Conservation (phyloP, 2,113 vertebrate species). For the Petrocephalus microphthalmus region DNA sequence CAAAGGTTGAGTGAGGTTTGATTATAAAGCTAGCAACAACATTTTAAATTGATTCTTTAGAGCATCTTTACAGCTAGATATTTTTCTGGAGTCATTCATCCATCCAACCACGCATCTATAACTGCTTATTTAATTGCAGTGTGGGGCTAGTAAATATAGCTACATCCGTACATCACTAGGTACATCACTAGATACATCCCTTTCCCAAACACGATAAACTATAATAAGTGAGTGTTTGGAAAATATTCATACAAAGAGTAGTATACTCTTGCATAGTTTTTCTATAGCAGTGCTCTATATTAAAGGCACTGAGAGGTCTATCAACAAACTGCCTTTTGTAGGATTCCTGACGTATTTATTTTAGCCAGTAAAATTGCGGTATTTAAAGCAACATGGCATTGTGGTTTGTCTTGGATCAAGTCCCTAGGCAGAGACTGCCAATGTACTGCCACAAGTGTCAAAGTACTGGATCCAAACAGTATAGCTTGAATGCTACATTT, state of each 20-base stretch:
- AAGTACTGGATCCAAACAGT: background rate
- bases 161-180: too few species aligned
- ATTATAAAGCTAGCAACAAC: background rate
- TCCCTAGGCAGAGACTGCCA: background rate
- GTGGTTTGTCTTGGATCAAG: background rate
- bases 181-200: background rate
- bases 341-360: background rate
- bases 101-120: background rate
- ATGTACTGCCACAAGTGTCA: background rate
- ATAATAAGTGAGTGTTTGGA: background rate
- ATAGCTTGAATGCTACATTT: background rate
- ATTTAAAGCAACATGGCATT: background rate
- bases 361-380: background rate
- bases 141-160: background rate
- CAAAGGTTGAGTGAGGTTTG: background rate
- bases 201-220: background rate
- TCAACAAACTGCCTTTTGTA: background rate
- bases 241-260: background rate
- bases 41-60: background rate
- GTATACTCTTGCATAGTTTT: background rate
- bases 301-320: background rate
- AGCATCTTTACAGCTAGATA: background rate
- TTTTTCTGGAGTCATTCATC: background rate
- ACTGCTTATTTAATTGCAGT: background rate
- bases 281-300: background rate